phyloP scores from a whole-genome alignment of 2,888 invertebrate species.

The Papilio elwesi region DNA sequence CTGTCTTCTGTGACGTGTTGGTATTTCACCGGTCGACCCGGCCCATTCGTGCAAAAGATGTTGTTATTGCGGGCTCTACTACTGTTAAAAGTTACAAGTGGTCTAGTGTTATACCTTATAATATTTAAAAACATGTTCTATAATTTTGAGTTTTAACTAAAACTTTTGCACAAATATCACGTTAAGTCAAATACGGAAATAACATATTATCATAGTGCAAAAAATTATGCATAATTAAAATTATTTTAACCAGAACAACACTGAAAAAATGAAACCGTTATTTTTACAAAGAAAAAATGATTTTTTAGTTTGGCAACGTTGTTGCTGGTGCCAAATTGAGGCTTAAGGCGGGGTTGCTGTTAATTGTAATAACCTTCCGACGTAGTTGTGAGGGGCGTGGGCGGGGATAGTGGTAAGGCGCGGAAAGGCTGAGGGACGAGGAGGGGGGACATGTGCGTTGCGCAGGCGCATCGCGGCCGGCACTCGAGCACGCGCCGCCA shows the following conservation, averaged over 20 bases:
- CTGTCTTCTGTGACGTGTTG: too few species aligned
- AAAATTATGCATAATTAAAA: constrained; percentile 35
- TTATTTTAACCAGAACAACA: constrained; percentile 36
- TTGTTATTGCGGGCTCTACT: too few species aligned
- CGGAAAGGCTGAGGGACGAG: constrained; percentile 37
- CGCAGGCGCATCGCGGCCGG: constrained; percentile 72
- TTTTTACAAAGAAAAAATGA: constrained; percentile 45
- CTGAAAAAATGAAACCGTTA: constrained; percentile 45
- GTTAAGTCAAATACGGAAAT: neutral
- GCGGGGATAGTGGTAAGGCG: constrained; percentile 41
- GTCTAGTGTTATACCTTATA: too few species aligned
- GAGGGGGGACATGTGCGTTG: constrained; percentile 50
- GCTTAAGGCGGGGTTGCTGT: constrained; percentile 68
- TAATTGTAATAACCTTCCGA: constrained; percentile 76
- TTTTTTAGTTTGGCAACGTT: constrained; percentile 50
- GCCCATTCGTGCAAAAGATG: too few species aligned
- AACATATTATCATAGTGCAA: constrained; percentile 1
- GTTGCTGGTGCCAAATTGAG: constrained; percentile 69
- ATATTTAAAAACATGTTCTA: too few species aligned
- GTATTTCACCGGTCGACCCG: too few species aligned
- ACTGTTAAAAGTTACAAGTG: too few species aligned
- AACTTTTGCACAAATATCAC: too few species aligned
- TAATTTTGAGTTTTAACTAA: too few species aligned
- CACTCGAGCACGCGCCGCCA: constrained; percentile 81
- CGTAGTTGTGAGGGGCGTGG: constrained; percentile 49